These are phyloP conservation scores for Campaea margaritaria DNA, from an alignment of 2,888 invertebrate genomes.

Conservation along the genomic window DNA sequence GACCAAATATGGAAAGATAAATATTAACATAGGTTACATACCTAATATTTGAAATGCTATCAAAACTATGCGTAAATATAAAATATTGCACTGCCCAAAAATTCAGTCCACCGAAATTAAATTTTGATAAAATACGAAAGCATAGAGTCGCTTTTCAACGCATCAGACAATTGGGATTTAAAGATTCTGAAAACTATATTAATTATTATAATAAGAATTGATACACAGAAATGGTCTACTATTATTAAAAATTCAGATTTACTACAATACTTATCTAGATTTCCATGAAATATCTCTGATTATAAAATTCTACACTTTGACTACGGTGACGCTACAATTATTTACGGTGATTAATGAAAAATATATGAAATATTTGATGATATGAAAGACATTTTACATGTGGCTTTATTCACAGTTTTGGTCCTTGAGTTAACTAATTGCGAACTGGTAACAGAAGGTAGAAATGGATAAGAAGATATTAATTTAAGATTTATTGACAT, in stretches of 20 bases:
- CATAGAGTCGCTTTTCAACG: background rate
- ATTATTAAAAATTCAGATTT: slow-evolving; percentile 18
- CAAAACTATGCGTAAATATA: slow-evolving; percentile 4
- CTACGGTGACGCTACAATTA: slow-evolving; percentile 52
- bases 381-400: slow-evolving; percentile 64
- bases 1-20: slow-evolving; percentile 21
- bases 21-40: slow-evolving; percentile 16
- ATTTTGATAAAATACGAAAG: background rate
- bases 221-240: slow-evolving; percentile 12
- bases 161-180: background rate
- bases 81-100: slow-evolving; percentile 79
- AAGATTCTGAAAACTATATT: background rate
- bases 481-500: background rate
- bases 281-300: slow-evolving; percentile 43
- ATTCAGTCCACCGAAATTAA: slow-evolving; percentile 70
- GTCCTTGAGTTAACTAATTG: slow-evolving; percentile 70
- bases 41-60: background rate
- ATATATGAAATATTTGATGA: slow-evolving; percentile 61
- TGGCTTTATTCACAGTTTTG: slow-evolving; percentile 69
- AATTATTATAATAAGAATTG: background rate
- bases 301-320: slow-evolving; percentile 54
- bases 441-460: slow-evolving; percentile 32
- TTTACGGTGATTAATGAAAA: slow-evolving; percentile 44
- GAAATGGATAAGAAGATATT: slow-evolving; percentile 2
- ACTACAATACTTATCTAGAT: slow-evolving; percentile 31